Conservation (phyloP, 1,140 invertebrate species). For the Eubasilissa regina region DNA sequence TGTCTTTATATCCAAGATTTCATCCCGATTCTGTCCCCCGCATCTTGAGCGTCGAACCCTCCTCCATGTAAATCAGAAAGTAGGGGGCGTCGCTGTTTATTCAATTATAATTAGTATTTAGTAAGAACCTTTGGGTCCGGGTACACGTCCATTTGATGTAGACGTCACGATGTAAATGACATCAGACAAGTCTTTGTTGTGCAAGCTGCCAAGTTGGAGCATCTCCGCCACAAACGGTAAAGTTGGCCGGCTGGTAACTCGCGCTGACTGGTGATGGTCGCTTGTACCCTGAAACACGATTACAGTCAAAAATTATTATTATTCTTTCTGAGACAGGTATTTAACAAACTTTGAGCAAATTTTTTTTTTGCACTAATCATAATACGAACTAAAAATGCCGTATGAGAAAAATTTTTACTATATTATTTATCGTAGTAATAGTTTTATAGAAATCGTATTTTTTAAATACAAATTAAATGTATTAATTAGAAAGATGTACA, state of each 20-base stretch:
- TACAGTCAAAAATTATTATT: too few species aligned
- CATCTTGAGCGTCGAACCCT: not conserved
- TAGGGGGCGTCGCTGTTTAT: conserved; percentile 1
- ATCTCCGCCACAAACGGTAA: not conserved
- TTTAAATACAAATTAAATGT: too few species aligned
- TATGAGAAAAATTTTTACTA: too few species aligned
- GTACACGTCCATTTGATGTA: conserved; percentile 33
- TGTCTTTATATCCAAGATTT: too few species aligned
- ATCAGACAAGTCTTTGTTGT: conserved; percentile 45
- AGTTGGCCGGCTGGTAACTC: not conserved
- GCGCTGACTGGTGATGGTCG: not conserved
- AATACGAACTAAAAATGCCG: too few species aligned
- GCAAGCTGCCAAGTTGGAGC: not conserved
- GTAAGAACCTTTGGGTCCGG: conserved; percentile 29
- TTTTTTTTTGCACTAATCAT: too few species aligned
- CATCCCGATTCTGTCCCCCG: not conserved
- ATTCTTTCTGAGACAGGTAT: too few species aligned
- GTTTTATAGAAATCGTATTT: too few species aligned
- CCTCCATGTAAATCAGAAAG: conserved; percentile 24
- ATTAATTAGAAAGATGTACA: too few species aligned
- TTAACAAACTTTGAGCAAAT: too few species aligned
- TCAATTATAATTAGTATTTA: conserved; percentile 44
- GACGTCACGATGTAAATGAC: conserved; percentile 48
- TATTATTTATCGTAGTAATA: too few species aligned
- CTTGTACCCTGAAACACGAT: not conserved